Evolutionary conservation across 30 jellyfish, hydroid and myxozoan genomes (phyloP).

Genomic region (Aurelia sp.): DNA sequence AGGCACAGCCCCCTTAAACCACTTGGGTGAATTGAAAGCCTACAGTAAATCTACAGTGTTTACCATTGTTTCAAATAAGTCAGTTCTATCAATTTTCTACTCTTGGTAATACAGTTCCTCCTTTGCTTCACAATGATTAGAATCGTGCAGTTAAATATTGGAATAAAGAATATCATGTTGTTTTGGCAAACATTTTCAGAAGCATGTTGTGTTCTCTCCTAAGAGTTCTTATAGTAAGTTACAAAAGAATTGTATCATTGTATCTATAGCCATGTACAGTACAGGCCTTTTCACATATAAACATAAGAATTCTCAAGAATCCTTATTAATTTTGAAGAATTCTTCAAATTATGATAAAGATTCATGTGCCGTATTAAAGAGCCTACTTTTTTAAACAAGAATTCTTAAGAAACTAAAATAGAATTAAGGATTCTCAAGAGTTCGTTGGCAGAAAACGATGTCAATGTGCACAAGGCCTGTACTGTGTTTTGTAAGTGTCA

Average conservation of each 20-base stretch:
- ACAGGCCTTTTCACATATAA: no score
- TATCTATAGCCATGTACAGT: not conserved
- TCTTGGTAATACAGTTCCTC: not conserved
- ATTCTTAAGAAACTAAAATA: no score
- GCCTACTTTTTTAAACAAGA: no score
- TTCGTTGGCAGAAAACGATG: no score
- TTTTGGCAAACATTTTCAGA: not conserved
- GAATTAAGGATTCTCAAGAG: no score
- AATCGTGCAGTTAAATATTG: no score
- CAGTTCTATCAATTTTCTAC: conserved; percentile 21
- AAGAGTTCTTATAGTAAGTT: not conserved
- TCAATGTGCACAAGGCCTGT: no score
- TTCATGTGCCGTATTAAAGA: no score
- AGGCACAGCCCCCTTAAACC: no score
- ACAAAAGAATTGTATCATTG: not conserved
- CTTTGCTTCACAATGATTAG: conserved; percentile 9
- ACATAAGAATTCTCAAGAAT: no score
- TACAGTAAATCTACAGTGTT: not conserved
- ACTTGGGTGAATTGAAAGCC: not conserved
- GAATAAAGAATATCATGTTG: not conserved
- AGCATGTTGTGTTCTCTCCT: not conserved
- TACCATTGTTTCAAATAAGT: conserved; percentile 6
- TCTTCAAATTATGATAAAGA: no score
- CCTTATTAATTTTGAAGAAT: no score
- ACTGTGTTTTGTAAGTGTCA: not conserved